A percentile compares a stretch with the other conserved stretches of the same genome.
Evolutionary conservation across 2,113 vertebrate genomes (phyloP).

Genomic region (Embiotoca jacksoni): DNA sequence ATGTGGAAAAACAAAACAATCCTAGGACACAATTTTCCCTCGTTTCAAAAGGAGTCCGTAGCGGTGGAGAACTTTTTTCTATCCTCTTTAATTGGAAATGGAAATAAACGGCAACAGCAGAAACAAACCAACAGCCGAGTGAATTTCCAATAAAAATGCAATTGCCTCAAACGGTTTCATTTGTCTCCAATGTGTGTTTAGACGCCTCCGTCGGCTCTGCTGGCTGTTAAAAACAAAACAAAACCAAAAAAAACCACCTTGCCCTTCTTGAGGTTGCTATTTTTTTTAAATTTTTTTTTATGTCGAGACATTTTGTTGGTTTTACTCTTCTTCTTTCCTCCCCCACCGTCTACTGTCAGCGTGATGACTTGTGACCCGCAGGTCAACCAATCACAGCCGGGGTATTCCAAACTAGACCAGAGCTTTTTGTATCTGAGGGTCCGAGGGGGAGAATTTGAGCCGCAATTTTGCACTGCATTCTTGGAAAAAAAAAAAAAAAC

Average conservation of each 20-base stretch:
- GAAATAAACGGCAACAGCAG: constrained; percentile 66
- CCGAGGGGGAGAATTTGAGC: constrained; percentile 59
- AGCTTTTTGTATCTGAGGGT: constrained; percentile 54
- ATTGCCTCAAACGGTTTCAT: constrained; percentile 76
- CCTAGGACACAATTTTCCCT: constrained; percentile 57
- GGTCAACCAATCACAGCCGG: constrained; percentile 76
- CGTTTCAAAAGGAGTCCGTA: constrained; percentile 59
- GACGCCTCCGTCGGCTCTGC: constrained; percentile 57
- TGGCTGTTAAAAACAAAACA: constrained; percentile 39
- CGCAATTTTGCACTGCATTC: constrained; percentile 47
- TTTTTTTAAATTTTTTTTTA: constrained; percentile 10
- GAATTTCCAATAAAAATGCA: constrained; percentile 78
- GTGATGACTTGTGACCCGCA: constrained; percentile 69
- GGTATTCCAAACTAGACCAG: constrained; percentile 55
- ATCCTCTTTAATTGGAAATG: constrained; percentile 77
- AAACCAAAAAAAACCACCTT: constrained; percentile 12
- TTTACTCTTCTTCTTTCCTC: constrained; percentile 58
- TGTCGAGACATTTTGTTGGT: constrained; percentile 61
- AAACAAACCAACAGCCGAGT: constrained; percentile 66
- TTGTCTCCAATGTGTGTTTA: constrained; percentile 59
- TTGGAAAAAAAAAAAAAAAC: constrained; percentile 39
- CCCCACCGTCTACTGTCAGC: constrained; percentile 56
- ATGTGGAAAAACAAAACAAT: constrained; percentile 73
- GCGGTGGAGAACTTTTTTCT: constrained; percentile 65
- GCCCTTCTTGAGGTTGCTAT: constrained; percentile 47